phyloP scores from a whole-genome alignment of 1,140 invertebrate genomes.

The Drosophila kanapiae region DNA sequence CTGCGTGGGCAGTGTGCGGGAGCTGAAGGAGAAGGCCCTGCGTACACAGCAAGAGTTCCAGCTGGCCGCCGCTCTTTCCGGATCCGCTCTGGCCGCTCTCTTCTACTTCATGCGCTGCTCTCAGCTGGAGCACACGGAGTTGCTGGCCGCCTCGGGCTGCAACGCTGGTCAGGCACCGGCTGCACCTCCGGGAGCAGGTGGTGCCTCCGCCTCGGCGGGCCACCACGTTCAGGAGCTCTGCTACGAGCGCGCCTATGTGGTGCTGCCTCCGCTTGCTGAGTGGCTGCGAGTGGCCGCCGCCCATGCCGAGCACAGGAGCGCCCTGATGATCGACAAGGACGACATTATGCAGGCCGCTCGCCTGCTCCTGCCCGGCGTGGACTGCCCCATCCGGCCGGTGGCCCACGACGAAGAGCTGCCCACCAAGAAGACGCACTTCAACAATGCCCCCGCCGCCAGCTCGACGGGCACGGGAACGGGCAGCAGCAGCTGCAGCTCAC shows the following conservation, averaged over 20 bases:
- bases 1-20: slow-evolving; percentile 92
- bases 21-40: slow-evolving; percentile 91
- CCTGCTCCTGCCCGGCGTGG: slow-evolving; percentile 93
- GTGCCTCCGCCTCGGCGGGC: slow-evolving; percentile 69
- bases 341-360: slow-evolving; percentile 95
- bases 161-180: slow-evolving; percentile 46
- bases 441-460: slow-evolving; percentile 18
- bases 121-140: slow-evolving; percentile 88
- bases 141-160: slow-evolving; percentile 66
- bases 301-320: slow-evolving; percentile 93
- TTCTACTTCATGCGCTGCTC: slow-evolving; percentile 97
- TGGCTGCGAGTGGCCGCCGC: slow-evolving; percentile 94
- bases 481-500: slow-evolving; percentile 59
- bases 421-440: slow-evolving; percentile 77
- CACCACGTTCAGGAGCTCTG: slow-evolving; percentile 90
- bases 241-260: slow-evolving; percentile 94
- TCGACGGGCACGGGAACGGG: slow-evolving; percentile 23
- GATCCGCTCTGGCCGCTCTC: slow-evolving; percentile 90
- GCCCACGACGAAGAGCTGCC: slow-evolving; percentile 86
- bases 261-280: slow-evolving; percentile 94
- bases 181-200: slow-evolving; percentile 31
- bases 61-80: slow-evolving; percentile 87
- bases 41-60: slow-evolving; percentile 87
- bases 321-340: slow-evolving; percentile 92
- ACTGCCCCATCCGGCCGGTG: slow-evolving; percentile 92